These are phyloP conservation scores for Branchellion lobata DNA, from an alignment of 2,888 invertebrate species.

Conservation along the genomic window DNA sequence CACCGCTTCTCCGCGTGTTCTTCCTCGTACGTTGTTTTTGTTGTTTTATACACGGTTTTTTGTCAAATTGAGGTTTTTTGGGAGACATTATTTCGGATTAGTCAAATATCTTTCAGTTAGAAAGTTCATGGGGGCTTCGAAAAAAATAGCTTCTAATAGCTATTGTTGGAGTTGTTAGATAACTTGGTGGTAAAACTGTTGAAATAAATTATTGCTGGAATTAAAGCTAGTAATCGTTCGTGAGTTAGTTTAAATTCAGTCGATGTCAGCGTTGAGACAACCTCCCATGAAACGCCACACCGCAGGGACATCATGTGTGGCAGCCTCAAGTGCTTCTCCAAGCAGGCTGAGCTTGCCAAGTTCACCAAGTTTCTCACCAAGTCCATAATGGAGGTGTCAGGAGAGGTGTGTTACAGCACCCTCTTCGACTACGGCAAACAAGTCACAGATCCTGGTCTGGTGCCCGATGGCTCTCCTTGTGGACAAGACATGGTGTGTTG, in stretches of 20 bases:
- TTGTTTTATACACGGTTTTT: no score
- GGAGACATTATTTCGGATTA: background rate
- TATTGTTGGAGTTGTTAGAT: no score
- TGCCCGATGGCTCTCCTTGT: slow-evolving; percentile 19
- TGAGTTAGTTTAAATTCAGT: no score
- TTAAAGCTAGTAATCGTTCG: no score
- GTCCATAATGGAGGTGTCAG: background rate
- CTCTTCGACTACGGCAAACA: slow-evolving; percentile 7
- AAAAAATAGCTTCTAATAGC: no score
- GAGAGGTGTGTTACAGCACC: background rate
- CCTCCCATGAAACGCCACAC: no score
- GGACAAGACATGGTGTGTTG: slow-evolving; percentile 26
- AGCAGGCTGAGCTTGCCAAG: background rate
- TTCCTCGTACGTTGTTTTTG: background rate
- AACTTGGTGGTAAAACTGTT: no score
- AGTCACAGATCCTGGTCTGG: slow-evolving; percentile 7
- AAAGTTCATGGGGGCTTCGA: no score
- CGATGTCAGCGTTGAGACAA: no score
- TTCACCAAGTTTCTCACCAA: background rate
- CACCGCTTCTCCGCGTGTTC: background rate
- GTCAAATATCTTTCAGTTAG: no score
- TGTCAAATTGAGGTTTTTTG: background rate
- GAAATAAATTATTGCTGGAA: no score
- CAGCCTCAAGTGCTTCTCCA: background rate
- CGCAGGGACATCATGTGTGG: slow-evolving; percentile 30